phyloP scores from a whole-genome alignment of 2,797 vertebrate species.

The Gobio occitaniae region DNA sequence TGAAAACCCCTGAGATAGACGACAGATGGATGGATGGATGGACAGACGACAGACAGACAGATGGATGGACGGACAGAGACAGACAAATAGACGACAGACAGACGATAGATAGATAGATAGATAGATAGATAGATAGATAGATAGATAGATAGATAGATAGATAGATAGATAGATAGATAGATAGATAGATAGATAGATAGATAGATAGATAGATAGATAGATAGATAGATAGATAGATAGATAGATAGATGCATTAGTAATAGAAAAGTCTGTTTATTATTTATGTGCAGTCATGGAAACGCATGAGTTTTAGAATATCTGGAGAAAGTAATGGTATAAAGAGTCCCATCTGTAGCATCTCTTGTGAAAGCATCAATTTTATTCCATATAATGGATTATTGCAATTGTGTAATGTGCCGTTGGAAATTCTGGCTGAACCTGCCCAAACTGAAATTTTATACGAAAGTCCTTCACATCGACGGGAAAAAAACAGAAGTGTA shows the following conservation, averaged over 20 bases:
- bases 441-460: neutral
- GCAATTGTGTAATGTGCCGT: slow-evolving; percentile 32
- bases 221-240: neutral
- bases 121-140: no score
- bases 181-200: neutral
- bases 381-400: slow-evolving; percentile 40
- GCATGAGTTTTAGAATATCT: neutral
- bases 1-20: no score
- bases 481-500: slow-evolving; percentile 11
- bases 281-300: neutral
- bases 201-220: neutral
- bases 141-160: no score
- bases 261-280: neutral
- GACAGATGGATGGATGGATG: no score
- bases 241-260: neutral
- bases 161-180: no score
- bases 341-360: slow-evolving; percentile 4
- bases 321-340: neutral
- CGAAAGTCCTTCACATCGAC: slow-evolving; percentile 4
- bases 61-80: no score
- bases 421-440: slow-evolving; percentile 23
- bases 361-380: slow-evolving; percentile 50
- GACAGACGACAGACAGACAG: no score
- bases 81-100: no score
- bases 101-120: no score